Conservation (phyloP, 2,888 invertebrate species). For the Homarus gammarus region DNA sequence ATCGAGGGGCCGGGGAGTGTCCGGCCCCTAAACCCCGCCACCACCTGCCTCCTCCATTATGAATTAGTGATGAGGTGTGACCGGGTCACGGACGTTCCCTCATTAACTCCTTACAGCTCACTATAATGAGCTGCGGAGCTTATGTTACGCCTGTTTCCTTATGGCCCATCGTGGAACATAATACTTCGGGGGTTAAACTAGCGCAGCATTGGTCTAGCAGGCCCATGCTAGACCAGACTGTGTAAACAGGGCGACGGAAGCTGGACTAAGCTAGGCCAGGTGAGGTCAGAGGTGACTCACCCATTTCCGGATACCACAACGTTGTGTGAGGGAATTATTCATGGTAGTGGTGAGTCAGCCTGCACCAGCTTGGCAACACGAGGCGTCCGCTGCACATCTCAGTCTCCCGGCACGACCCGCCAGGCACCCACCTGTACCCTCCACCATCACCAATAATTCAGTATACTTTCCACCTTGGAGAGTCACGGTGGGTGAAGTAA, state of each 20-base stretch:
- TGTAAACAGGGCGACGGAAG: not conserved
- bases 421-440: too few species aligned
- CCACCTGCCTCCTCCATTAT: not conserved
- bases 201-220: not conserved
- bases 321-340: not conserved
- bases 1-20: not conserved
- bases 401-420: too few species aligned
- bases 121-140: not conserved
- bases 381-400: too few species aligned
- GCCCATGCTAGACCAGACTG: not conserved
- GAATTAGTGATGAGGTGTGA: slow-evolving; percentile 17
- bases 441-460: too few species aligned
- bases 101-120: not conserved
- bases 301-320: slow-evolving; percentile 14
- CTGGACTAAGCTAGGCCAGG: not conserved
- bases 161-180: not conserved
- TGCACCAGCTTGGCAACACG: too few species aligned
- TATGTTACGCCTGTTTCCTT: not conserved
- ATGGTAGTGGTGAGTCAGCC: not conserved
- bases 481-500: too few species aligned
- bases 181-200: too few species aligned
- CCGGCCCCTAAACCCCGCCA: not conserved
- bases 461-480: too few species aligned
- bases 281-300: slow-evolving; percentile 5
- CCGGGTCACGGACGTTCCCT: slow-evolving; percentile 30